These are phyloP conservation scores for Drosophila cognata DNA, from an alignment of 2,888 invertebrate species.

Conservation along the genomic window DNA sequence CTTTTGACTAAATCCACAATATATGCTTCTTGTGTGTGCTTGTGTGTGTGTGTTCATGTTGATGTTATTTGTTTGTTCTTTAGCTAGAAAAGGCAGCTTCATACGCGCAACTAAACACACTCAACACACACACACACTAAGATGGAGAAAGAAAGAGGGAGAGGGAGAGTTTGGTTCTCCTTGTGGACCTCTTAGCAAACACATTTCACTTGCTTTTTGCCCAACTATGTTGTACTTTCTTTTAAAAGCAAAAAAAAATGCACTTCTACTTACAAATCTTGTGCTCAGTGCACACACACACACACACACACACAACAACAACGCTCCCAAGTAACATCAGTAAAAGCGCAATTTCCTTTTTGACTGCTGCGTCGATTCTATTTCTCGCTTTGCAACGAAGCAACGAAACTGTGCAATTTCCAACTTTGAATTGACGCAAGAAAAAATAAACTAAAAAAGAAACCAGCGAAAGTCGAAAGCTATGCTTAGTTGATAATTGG, in stretches of 20 bases:
- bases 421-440: constrained; percentile 13
- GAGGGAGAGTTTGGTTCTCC: constrained; percentile 3
- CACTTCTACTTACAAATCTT: constrained; percentile 17
- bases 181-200: constrained; percentile 15
- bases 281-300: constrained; percentile 43
- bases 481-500: constrained; percentile 26
- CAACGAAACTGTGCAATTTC: constrained; percentile 35
- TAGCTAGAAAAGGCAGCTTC: constrained; percentile 66
- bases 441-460: background rate
- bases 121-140: constrained; percentile 31
- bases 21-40: constrained; percentile 19
- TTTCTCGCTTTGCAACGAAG: constrained; percentile 14
- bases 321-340: constrained; percentile 42
- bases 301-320: background rate
- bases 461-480: constrained; percentile 2
- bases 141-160: background rate
- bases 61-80: constrained; percentile 58
- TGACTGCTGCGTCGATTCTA: constrained; percentile 32
- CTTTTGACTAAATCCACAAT: constrained; percentile 22
- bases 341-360: constrained; percentile 73
- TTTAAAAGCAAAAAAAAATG: constrained; percentile 45
- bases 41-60: constrained; percentile 18
- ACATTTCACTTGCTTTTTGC: constrained; percentile 22
- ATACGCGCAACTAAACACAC: constrained; percentile 71
- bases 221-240: constrained; percentile 53